These are phyloP conservation scores for Lochmaea capreae DNA, from an alignment of 2,888 invertebrate genomes.

Conservation along the genomic window DNA sequence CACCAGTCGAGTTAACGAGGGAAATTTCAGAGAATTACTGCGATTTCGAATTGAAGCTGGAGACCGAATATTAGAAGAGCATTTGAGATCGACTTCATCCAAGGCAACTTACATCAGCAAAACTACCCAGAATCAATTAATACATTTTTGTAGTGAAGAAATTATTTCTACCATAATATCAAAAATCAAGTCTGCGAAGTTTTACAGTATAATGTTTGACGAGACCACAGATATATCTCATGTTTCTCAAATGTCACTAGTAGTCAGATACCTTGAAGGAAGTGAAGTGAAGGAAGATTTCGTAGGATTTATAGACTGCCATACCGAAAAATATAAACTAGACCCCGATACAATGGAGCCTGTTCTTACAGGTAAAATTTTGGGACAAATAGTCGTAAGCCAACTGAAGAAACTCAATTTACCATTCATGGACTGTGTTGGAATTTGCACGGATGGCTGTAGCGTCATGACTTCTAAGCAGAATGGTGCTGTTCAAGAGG, in stretches of 20 bases:
- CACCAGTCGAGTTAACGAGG: not conserved
- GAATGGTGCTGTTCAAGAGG: slow-evolving; percentile 11
- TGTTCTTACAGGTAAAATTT: not conserved
- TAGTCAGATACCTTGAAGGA: not conserved
- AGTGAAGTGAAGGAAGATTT: slow-evolving; percentile 2
- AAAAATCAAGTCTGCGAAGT: too few relatives aligned
- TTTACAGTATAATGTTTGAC: too few relatives aligned
- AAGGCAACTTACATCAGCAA: slow-evolving; percentile 7
- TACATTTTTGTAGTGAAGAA: slow-evolving; percentile 4
- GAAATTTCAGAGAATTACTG: not conserved
- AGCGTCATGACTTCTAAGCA: not conserved
- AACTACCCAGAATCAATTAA: slow-evolving; percentile 1
- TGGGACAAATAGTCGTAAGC: too few relatives aligned
- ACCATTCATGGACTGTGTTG: slow-evolving; percentile 5
- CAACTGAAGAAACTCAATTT: too few relatives aligned
- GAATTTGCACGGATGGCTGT: slow-evolving; percentile 7
- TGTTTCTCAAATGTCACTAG: not conserved
- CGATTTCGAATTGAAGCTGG: not conserved
- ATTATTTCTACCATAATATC: not conserved
- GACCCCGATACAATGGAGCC: not conserved
- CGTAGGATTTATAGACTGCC: not conserved
- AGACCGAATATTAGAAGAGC: not conserved
- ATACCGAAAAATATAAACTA: not conserved
- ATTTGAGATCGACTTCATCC: slow-evolving; percentile 4
- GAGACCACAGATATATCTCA: not conserved